Percentiles rank a stretch among this genome's conserved stretches.
Conservation (phyloP, 2,888 invertebrate species). For the Dichetophora obliterata region DNA sequence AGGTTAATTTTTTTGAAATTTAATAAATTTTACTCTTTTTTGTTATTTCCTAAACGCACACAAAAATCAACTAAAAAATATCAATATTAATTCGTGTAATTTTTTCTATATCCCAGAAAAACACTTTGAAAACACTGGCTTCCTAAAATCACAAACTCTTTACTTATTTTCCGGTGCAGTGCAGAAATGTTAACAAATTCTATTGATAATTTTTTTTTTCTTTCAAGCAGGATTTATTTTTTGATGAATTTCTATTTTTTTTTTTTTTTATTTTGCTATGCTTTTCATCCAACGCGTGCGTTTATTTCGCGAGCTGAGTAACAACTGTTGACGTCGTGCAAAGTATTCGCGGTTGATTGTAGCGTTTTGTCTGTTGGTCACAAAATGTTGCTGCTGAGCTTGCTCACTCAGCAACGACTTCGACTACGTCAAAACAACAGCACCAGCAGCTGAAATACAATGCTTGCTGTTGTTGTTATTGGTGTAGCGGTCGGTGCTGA, state of each 20-base stretch:
- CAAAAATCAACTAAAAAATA: no score
- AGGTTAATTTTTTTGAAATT: no score
- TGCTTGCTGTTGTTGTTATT: no score
- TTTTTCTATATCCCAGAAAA: neutral
- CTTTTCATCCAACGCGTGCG: slow-evolving; percentile 5
- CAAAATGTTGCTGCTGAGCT: neutral
- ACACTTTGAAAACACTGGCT: no score
- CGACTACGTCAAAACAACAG: no score
- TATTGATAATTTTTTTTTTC: neutral
- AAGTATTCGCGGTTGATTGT: neutral
- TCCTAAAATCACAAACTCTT: no score
- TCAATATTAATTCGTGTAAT: neutral
- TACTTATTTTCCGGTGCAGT: no score
- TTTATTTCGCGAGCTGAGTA: slow-evolving; percentile 11
- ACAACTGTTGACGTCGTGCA: slow-evolving; percentile 9
- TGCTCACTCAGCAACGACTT: neutral
- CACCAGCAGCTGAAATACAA: neutral
- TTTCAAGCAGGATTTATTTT: neutral
- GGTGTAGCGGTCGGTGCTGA: no score
- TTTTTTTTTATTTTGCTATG: neutral
- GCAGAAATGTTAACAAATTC: no score
- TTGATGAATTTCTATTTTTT: neutral
- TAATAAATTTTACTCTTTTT: no score
- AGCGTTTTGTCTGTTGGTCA: neutral
- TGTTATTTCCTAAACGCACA: no score